Conservation (phyloP, 2,888 invertebrate genomes). For the Metopia argyrocephala region DNA sequence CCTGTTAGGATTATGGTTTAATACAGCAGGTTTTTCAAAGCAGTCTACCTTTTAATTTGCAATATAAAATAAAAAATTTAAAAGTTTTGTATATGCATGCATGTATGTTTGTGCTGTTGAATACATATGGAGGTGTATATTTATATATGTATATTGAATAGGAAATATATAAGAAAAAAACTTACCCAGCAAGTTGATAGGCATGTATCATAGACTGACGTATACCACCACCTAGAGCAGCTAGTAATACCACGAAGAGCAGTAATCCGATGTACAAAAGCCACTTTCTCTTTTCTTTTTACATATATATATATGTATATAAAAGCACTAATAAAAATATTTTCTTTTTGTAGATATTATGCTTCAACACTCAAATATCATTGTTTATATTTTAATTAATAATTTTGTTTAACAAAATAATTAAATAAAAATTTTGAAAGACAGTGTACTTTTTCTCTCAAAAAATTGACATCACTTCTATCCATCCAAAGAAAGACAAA, state of each 20-base stretch:
- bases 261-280: constrained; percentile 38
- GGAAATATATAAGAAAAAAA: not conserved
- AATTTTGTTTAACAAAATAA: not conserved
- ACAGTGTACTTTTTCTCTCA: constrained; percentile 12
- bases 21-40: not conserved
- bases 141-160: not conserved
- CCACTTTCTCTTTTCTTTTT: constrained; percentile 51
- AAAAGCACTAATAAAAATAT: constrained; percentile 21
- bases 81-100: not conserved
- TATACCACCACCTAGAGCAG: constrained; percentile 40
- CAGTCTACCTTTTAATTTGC: not conserved
- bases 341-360: not conserved
- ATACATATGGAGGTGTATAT: no score
- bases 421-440: constrained; percentile 2
- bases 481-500: not conserved
- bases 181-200: constrained; percentile 41
- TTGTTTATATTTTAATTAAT: not conserved
- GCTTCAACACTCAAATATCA: not conserved
- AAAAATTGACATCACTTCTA: constrained; percentile 48
- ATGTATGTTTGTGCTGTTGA: no score
- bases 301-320: not conserved
- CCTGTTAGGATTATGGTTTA: not conserved
- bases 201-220: constrained; percentile 6
- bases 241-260: constrained; percentile 9
- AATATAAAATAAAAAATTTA: not conserved